These are phyloP conservation scores for Oryctolagus cuniculus DNA, from an alignment of 2,113 vertebrate species.

Conservation along the genomic window mOryCun1.1 NW_027208201.1:4394501-4395000, in stretches of 20 bases:
- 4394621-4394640: neutral
- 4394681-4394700: neutral
- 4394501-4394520: too few species aligned
- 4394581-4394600: too few species aligned
- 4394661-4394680: neutral
- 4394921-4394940: neutral
- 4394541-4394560: too few species aligned
- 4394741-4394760: too few species aligned
- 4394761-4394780: too few species aligned
- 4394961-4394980: too few species aligned
- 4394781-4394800: too few species aligned
- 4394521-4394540: too few species aligned
- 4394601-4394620: neutral
- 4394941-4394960: neutral
- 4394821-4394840: neutral
- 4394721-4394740: too few species aligned
- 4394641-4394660: neutral
- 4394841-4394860: neutral
- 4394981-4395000: neutral
- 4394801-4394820: too few species aligned
- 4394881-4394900: neutral
- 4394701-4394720: too few species aligned
- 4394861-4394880: neutral
- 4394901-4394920: neutral
- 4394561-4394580: too few species aligned